These are phyloP conservation scores for Alviniconcha strummeri DNA, from an alignment of 2,888 invertebrate species.

Conservation along the genomic window DNA sequence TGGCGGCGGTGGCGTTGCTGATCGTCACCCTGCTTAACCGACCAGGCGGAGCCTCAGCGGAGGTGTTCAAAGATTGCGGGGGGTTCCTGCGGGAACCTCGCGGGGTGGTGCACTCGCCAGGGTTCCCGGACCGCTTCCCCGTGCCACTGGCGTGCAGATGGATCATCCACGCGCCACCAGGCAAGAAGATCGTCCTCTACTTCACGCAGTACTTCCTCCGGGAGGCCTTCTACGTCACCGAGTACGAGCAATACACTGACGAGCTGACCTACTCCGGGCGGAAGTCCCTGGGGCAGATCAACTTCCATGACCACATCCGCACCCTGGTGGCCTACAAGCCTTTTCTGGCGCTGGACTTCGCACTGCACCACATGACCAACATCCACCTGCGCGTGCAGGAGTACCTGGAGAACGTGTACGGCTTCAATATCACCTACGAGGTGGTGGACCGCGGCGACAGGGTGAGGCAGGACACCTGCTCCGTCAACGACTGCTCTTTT, in stretches of 20 bases:
- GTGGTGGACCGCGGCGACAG: slow-evolving; percentile 76
- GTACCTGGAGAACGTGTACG: slow-evolving; percentile 88
- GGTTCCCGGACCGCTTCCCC: slow-evolving; percentile 87
- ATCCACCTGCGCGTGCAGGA: slow-evolving; percentile 88
- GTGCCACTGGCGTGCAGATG: slow-evolving; percentile 90
- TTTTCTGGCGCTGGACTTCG: slow-evolving; percentile 86
- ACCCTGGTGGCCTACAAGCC: slow-evolving; percentile 77
- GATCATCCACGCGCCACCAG: slow-evolving; percentile 84
- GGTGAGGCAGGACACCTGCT: slow-evolving; percentile 77
- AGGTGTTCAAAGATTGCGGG: slow-evolving; percentile 52
- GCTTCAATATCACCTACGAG: slow-evolving; percentile 94
- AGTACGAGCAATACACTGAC: slow-evolving; percentile 65
- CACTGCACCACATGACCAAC: slow-evolving; percentile 75
- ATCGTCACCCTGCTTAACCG: background rate
- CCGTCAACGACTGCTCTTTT: slow-evolving; percentile 87
- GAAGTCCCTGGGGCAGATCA: slow-evolving; percentile 58
- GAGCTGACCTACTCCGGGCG: slow-evolving; percentile 50
- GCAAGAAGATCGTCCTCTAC: slow-evolving; percentile 85
- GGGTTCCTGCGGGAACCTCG: slow-evolving; percentile 49
- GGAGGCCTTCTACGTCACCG: slow-evolving; percentile 57
- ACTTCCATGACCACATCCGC: slow-evolving; percentile 59
- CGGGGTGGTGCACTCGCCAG: slow-evolving; percentile 82
- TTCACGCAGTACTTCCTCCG: slow-evolving; percentile 89
- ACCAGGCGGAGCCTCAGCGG: background rate
- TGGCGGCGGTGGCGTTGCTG: background rate